A percentile compares a stretch with the other conserved stretches of the same genome.
These are phyloP conservation scores for Drosophila atripex DNA, from an alignment of 2,888 invertebrate species.

Conservation along the genomic window DNA sequence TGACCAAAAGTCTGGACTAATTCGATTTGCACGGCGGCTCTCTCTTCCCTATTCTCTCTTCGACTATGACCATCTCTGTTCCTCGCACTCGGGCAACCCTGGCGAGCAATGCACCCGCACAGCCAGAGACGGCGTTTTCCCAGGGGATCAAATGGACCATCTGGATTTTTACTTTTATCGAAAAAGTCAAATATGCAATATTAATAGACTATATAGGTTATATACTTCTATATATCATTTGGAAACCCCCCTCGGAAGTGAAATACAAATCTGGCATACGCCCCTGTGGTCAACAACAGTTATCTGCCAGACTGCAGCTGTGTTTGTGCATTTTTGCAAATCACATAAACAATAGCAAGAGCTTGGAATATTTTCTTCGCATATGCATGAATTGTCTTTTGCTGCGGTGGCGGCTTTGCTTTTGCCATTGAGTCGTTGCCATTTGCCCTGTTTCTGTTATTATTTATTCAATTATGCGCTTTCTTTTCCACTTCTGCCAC, in stretches of 20 bases:
- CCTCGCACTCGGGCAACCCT: slow-evolving; percentile 17
- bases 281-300: slow-evolving; percentile 39
- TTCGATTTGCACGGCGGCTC: slow-evolving; percentile 39
- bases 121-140: not conserved
- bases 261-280: not conserved
- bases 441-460: slow-evolving; percentile 64
- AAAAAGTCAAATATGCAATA: not conserved
- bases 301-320: slow-evolving; percentile 23
- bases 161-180: not conserved
- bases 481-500: slow-evolving; percentile 68
- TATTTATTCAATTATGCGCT: slow-evolving; percentile 78
- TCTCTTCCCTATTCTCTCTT: slow-evolving; percentile 5
- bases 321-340: slow-evolving; percentile 47
- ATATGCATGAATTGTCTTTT: slow-evolving; percentile 35
- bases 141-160: not conserved
- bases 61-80: slow-evolving; percentile 16
- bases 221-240: not conserved
- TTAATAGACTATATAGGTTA: no score
- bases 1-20: slow-evolving; percentile 61
- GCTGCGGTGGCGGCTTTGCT: slow-evolving; percentile 46
- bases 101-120: slow-evolving; percentile 48
- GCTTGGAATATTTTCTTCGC: slow-evolving; percentile 43
- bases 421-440: slow-evolving; percentile 61
- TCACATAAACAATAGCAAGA: slow-evolving; percentile 63
- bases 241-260: not conserved